Conservation (phyloP, 2,888 invertebrate species). For the Rotaria macrura region DNA sequence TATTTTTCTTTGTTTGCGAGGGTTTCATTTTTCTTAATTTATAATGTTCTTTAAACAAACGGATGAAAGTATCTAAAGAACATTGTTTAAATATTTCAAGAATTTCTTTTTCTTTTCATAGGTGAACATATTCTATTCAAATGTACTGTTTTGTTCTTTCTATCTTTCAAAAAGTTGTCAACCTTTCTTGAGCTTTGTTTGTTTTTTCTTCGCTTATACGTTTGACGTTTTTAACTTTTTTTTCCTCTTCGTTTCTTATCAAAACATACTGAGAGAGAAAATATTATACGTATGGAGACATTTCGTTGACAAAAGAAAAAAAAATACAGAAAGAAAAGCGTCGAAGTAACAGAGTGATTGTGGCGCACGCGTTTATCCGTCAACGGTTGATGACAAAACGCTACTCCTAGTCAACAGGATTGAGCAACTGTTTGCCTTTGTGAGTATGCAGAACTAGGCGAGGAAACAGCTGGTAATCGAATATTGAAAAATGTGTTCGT, state of each 20-base stretch:
- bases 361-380: neutral
- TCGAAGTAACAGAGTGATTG: neutral
- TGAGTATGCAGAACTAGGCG: neutral
- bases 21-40: neutral
- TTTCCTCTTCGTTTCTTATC: neutral
- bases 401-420: neutral
- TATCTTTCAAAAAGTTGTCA: neutral
- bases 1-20: too few relatives aligned
- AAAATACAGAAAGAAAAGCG: neutral
- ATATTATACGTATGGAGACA: neutral
- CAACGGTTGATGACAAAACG: neutral
- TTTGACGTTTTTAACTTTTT: neutral
- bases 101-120: neutral
- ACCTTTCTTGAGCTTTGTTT: neutral
- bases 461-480: neutral
- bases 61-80: neutral
- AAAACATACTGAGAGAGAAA: neutral
- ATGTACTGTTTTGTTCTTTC: neutral
- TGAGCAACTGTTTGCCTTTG: neutral
- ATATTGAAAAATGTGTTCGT: neutral
- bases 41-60: neutral
- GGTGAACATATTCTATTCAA: neutral
- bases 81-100: neutral
- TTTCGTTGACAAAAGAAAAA: neutral
- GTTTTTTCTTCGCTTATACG: neutral